Conservation (phyloP, 2,113 vertebrate genomes). For the Boulengeromyrus knoepffleri region DNA sequence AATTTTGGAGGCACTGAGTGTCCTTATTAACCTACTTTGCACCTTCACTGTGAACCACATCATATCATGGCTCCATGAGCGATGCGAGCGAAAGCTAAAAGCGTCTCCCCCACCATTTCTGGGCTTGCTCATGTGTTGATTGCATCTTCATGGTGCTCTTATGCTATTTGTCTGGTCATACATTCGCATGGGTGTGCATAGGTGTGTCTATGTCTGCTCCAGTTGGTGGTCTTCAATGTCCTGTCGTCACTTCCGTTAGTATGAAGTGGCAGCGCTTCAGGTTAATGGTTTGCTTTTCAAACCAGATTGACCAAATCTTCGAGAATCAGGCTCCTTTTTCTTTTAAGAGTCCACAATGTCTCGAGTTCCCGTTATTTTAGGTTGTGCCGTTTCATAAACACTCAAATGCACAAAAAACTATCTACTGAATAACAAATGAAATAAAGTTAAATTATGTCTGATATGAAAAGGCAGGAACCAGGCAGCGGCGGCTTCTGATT, state of each 20-base stretch:
- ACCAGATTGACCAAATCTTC: neutral
- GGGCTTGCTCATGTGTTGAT: neutral
- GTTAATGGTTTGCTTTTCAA: neutral
- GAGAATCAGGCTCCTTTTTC: neutral
- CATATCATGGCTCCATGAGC: neutral
- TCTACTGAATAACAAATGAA: conserved; percentile 22
- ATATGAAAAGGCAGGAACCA: conserved; percentile 26
- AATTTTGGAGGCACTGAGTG: neutral
- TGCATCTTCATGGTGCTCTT: neutral
- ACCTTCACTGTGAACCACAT: conserved; percentile 25
- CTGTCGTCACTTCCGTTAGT: neutral
- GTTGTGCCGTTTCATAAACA: neutral
- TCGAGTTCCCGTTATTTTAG: neutral
- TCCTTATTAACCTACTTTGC: neutral
- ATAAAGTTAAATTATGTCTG: neutral
- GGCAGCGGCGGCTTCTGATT: conserved; percentile 3
- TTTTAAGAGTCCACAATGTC: neutral
- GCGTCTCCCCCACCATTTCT: neutral
- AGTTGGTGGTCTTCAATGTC: neutral
- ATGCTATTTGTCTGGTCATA: neutral
- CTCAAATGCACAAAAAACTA: conserved; percentile 33
- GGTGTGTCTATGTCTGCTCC: neutral
- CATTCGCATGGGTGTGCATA: neutral
- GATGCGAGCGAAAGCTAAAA: neutral
- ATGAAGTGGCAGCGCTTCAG: neutral